Evolutionary conservation across 2,113 vertebrate species (phyloP), one percentile per base, ranked within the genome.

Genomic region (Parotia lawesii): DNA sequence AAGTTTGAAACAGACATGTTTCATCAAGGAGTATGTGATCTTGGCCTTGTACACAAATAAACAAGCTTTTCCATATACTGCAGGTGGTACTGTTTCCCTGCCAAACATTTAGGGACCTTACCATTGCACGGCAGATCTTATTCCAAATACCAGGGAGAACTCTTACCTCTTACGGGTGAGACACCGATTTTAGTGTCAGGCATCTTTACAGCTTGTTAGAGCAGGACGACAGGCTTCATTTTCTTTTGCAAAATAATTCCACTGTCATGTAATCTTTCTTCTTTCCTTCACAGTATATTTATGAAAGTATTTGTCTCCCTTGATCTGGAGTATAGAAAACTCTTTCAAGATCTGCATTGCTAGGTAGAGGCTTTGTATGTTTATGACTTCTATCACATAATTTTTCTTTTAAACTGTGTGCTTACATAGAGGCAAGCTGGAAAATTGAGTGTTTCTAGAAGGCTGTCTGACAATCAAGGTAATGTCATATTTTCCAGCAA

Each of bases 401-500:
- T 95, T 94, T 95, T 94, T 96, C 94, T 96, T 94, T 92, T 85
- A 92, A 96, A 92, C 47, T 82, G 17, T 83, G 54, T 94, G 77
- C 87, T 92, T 94, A 72, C 56, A 70, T 19, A 95, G 48, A 70
- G 57, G 42, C 50, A 79, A 90, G 67, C 48, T 92, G 77, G 95
- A 97, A 96, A 95, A 93, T 51, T 47, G 80, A 89, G 93, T 94
- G 77, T 89, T 96, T 90, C 74, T 90, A 61, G 67, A 91, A 89
- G 80, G 22, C 60, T 91, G 47, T 48, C 66, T 95, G 87, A 96
- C 94, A 95, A 94, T 95, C 80, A 93, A 89, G 67, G 71, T 66
- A 94, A 94, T 94, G 92, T 94, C 91, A 73, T 92, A 81, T 89
- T 97, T 97, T 96, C 91, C 93, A 95, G 47, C 42, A 87, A 79